Evolutionary conservation across 2,888 invertebrate genomes (phyloP), one percentile per base, ranked within the genome.

Genomic region (Coleophora flavipennella): DNA sequence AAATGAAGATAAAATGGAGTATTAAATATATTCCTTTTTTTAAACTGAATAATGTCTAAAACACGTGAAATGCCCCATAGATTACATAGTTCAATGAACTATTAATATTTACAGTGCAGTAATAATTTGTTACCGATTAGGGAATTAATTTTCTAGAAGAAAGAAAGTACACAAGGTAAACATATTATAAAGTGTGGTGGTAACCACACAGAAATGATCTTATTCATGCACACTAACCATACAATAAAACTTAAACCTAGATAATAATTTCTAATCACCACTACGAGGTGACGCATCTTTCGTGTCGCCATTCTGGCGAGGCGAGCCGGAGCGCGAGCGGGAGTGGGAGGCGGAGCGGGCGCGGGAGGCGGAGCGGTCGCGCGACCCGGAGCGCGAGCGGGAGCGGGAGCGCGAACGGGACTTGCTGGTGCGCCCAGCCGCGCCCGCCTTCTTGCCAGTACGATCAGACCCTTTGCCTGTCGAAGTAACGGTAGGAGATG

Each of bases 231-330:
- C 4, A 29, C 11, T 29, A 29, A 29, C 11, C 12, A 11, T 35
- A 28, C 13, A n/a, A 20, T 35, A 28, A 13, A 35, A 27, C 35
- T 36, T 59, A 59, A 47, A 43, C 36, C 50, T 62, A 61, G 34
- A 7, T 36, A 38, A 38, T 26, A 29, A 8, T 8, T 27, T 42
- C 46, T 76, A 83, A 32, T 83, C 83, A 29, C 79, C 83, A 48
- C 83, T 83, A 41, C 80, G 10, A 8, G 2, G 83, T 12, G 83
- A 81, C 53, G 79, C 78, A 14, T 81, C 74, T 35, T 65, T 57
- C 0, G 53, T 57, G 55, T 71, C 68, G 31, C 83, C 83, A 52
- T 84, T 84, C 38, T 76, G 79, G 3, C 73, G 62, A 26, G 83
- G 83, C 8, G 81, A 80, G 1, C 45, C 60, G 9, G 76, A 77